These are phyloP conservation scores for Actinemys pallida DNA, from an alignment of 2,113 vertebrate genomes.

Conservation along the genomic window DNA sequence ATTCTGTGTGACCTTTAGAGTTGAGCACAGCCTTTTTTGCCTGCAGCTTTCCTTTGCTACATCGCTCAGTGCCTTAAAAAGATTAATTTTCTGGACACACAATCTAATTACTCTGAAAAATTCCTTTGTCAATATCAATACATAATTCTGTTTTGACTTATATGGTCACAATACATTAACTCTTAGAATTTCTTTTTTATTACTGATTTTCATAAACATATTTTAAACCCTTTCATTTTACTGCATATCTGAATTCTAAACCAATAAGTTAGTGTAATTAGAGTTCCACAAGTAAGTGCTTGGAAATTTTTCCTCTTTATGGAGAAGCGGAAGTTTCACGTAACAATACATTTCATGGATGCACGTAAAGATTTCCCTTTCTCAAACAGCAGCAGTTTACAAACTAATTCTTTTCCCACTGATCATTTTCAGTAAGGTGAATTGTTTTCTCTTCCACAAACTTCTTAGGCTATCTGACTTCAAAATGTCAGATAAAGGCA, in stretches of 20 bases:
- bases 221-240: background rate
- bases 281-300: background rate
- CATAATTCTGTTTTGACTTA: background rate
- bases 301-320: background rate
- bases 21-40: background rate
- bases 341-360: background rate
- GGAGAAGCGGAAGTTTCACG: background rate
- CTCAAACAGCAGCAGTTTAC: background rate
- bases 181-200: background rate
- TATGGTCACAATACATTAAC: background rate
- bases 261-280: background rate
- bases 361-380: background rate
- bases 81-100: background rate
- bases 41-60: background rate
- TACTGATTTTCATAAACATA: background rate
- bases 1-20: background rate
- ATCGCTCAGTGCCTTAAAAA: background rate
- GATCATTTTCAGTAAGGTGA: background rate
- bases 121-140: background rate
- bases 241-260: background rate
- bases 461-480: background rate
- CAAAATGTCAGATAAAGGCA: background rate
- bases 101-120: no score
- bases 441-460: fast-evolving
- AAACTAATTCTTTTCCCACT: fast-evolving